Base-by-base conservation (phyloP, 2,797 vertebrate species). In the Diceros bicornis region DNA sequence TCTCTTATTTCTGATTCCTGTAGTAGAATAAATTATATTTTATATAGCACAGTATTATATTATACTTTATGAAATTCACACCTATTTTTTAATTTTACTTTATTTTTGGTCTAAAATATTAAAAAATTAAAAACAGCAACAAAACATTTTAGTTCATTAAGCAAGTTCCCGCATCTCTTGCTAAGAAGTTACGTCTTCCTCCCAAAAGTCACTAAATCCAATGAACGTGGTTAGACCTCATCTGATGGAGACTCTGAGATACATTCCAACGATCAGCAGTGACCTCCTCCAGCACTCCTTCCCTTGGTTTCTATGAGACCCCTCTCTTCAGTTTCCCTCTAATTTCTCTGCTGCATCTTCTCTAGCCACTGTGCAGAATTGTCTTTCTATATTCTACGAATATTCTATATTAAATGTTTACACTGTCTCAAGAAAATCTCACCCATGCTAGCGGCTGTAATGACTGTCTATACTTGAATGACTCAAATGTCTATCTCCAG, bases 21-120 rank as follows among this genome's bases (percentile, higher is more conserved):
- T 61, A 77, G 4, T 57, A 18, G 21, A 72, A 83, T 86, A 89
- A 91, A 29, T 93, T 75, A 92, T 62, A 62, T 0, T 68, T 75
- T 9, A 25, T 41, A 32, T 32, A 52, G 59, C 34, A 85, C 7
- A 64, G 2, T 64, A 61, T 72, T 69, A 82, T 72, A 47, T 47
- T 27, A 83, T 91, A 12, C 29, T 90, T 96, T 79, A 94, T 82
- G 57, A 68, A 96, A 74, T 75, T 62, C 12, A 47, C 16, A 25
- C 20, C n/a, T 59, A 59, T 47, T 89, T 50, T 47, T 66, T 75
- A 82, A 52, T 72, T 82, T 29, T 74, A 27, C 37, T 85, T 93
- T 89, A 66, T 66, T 72, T 77, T 55, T 41, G 55, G 20, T 61
- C 25, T 41, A 32, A 89, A 85, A 55, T 78, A 44, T 44, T 96